Evolutionary conservation across 2,113 vertebrate genomes (phyloP), one percentile per base, ranked within the genome.

Genomic region (Chunga burmeisteri): DNA sequence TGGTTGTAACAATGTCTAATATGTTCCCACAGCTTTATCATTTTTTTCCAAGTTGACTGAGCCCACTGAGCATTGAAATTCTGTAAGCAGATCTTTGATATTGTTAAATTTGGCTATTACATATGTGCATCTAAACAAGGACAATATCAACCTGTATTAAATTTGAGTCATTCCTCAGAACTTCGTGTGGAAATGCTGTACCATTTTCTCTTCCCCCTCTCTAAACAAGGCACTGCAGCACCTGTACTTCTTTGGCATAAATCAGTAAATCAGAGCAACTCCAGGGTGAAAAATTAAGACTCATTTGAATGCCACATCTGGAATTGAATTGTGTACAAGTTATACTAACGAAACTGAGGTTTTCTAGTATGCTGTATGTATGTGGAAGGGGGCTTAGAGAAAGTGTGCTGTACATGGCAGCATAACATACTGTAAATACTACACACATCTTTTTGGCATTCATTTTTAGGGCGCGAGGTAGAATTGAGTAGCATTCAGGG

Each of bases 111-210:
- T 88, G 38, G 13, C 50, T 94, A 26, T 83, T 94, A 81, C 55
- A 74, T 92, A 86, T 74, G 63, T 94, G 77, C 75, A 78, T 95
- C 79, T 94, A 86, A 96, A 96, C 79, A 90, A 83, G 82, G 44
- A 74, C 46, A 86, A 30, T 83, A 74, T 36, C 92, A 92, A 80
- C 61, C 58, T 86, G 55, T 86, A 92, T 94, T 90, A 86, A 85
- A 85, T 93, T 83, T 92, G 44, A 8, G n/a, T 79, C 58, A 73
- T 91, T 93, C 58, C 50, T 82, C 53, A 73, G 50, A 90, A 88
- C 17, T 80, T 62, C 5, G 0, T 47, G 68, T 81, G 66, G 71
- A 96, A 91, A 36, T 90, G 61, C 66, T 2, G 1, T 68, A 80
- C 25, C 1, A 0, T 90, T 86, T 82, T 86, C 46, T 83, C 17